Percentiles rank a stretch among this genome's conserved stretches.
Conservation (phyloP, 2,113 vertebrate species). For the cattle (Bos taurus) region DNA sequence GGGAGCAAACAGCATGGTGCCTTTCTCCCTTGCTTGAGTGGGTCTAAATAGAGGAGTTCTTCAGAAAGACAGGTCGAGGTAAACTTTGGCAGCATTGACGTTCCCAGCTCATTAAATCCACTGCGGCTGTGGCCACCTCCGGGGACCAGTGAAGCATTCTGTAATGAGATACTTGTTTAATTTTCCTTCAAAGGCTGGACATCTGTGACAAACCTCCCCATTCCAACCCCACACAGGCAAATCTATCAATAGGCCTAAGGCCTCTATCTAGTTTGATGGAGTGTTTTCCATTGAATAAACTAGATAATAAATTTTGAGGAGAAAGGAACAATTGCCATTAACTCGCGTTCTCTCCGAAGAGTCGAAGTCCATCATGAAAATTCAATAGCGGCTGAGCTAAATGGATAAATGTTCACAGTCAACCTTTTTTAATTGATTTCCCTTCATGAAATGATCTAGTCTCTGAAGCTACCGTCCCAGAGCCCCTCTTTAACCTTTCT, state of each 20-base stretch:
- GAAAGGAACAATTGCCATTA: slow-evolving; percentile 98
- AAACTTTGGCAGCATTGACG: slow-evolving; percentile 97
- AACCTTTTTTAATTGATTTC: slow-evolving; percentile 99
- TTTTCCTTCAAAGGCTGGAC: slow-evolving; percentile 99
- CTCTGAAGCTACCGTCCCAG: slow-evolving; percentile 88
- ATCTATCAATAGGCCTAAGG: slow-evolving; percentile 97
- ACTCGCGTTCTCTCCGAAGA: slow-evolving; percentile 94
- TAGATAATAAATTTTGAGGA: slow-evolving; percentile 99
- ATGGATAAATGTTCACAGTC: slow-evolving; percentile 98
- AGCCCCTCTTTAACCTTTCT: slow-evolving; percentile 92
- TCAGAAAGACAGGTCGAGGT: slow-evolving; percentile 94
- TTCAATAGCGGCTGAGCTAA: slow-evolving; percentile 99
- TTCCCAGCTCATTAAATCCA: slow-evolving; percentile 99
- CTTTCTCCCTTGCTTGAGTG: slow-evolving; percentile 96
- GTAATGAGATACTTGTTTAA: slow-evolving; percentile 99
- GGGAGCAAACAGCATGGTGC: slow-evolving; percentile 93
- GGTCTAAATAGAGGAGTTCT: slow-evolving; percentile 92
- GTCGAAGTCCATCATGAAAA: slow-evolving; percentile 99
- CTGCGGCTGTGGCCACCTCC: slow-evolving; percentile 96
- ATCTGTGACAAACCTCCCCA: slow-evolving; percentile 96
- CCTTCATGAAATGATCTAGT: slow-evolving; percentile 97
- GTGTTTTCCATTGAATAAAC: slow-evolving; percentile 99
- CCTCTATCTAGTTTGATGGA: slow-evolving; percentile 98
- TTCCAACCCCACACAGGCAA: slow-evolving; percentile 95
- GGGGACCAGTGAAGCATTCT: slow-evolving; percentile 96